Conservation (phyloP, 2,113 vertebrate genomes). For the Tinamus guttatus region DNA sequence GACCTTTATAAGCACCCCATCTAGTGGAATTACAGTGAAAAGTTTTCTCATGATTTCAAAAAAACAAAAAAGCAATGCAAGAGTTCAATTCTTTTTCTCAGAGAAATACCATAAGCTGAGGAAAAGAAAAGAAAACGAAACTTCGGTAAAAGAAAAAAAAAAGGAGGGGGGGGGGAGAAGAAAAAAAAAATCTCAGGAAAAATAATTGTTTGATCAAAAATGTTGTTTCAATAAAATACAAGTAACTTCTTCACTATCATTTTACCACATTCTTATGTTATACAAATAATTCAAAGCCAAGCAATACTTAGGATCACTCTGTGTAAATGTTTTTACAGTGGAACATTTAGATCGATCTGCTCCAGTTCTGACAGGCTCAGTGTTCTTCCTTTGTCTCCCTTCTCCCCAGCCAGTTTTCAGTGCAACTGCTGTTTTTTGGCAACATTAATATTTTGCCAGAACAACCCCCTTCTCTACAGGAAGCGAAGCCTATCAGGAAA, state of each 20-base stretch:
- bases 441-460: background rate
- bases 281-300: conserved; percentile 9
- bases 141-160: background rate
- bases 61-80: rapidly evolving
- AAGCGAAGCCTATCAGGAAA: background rate
- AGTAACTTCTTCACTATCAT: background rate
- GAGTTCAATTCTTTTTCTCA: background rate
- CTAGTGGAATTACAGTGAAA: background rate
- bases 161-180: background rate
- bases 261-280: background rate
- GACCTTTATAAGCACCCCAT: background rate
- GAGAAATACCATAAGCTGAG: background rate
- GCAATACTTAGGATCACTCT: background rate
- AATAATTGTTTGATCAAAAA: background rate
- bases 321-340: background rate
- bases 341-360: background rate
- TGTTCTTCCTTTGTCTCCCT: background rate
- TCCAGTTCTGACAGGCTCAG: background rate
- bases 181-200: background rate
- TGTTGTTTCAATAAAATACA: background rate
- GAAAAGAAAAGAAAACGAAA: background rate
- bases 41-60: background rate
- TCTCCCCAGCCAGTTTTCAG: background rate
- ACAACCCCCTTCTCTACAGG: background rate
- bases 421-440: background rate